Base-by-base conservation (phyloP, 2,797 vertebrate species). In the Acanthopagrus latus region DNA sequence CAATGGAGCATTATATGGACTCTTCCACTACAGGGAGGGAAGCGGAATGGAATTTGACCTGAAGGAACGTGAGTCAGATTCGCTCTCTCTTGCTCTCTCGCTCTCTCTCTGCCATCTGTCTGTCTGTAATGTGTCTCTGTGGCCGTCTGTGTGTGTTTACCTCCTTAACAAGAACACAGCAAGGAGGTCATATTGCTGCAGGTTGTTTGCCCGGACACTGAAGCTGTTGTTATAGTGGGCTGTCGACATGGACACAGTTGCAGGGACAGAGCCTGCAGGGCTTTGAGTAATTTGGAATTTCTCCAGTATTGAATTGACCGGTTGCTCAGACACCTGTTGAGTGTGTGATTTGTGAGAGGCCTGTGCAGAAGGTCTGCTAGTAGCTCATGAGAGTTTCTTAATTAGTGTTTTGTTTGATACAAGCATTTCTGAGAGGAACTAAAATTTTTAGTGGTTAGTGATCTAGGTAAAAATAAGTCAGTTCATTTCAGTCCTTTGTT, bases 321-420 rank as follows among this genome's bases (percentile, higher is more conserved):
- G 38, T 38, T 43, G n/a, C 62, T 62, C 33, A 54, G n/a, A 62
- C 41, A 68, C 41, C 44, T 54, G 46, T 55, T 76, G 50, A 75
- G 20, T 21, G 17, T 52, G 33, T 54, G 44, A 58, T 64, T 33
- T 51, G 64, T 41, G n/a, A 50, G 50, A 33, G 58, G 50, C 13
- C 56, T 41, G 48, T 44, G 63, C 23, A 51, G 43, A 65, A 47
- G 16, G n/a, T 21, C 44, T 14, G 13, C 14, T 56, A 6, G 18
- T 27, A 33, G n/a, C 44, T 43, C 16, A n/a, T 33, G n/a, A 54
- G n/a, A 51, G 29, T 63, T n/a, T 41, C n/a, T 9, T 48, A 20
- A 33, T 50, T 44, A 17, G 50, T 48, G 8, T n/a, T 69, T 63
- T 29, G 29, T 65, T 56, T 64, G 51, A 67, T 18, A 7, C 27